phyloP scores from a whole-genome alignment of 1,140 invertebrate species.

The Microplitis demolitor region DNA sequence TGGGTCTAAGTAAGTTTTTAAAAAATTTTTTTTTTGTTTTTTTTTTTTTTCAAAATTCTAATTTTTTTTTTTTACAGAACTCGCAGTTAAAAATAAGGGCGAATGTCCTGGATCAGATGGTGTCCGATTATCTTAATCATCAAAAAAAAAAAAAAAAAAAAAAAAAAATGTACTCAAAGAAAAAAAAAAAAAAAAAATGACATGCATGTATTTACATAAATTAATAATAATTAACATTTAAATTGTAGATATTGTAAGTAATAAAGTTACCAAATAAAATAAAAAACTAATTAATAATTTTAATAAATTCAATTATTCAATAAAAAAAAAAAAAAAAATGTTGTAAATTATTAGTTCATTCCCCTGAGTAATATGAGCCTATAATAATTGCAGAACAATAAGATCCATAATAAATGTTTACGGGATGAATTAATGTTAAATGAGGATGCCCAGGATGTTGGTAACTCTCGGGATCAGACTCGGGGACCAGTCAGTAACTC shows the following conservation, averaged over 20 bases:
- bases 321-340: too few relatives aligned
- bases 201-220: too few relatives aligned
- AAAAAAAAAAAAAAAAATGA: background rate
- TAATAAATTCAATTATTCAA: too few relatives aligned
- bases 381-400: background rate
- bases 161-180: background rate
- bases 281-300: too few relatives aligned
- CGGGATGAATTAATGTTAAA: constrained; percentile 2
- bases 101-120: constrained; percentile 49
- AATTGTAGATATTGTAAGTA: too few relatives aligned
- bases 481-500: background rate
- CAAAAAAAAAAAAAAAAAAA: too few relatives aligned
- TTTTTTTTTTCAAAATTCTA: background rate
- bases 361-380: background rate
- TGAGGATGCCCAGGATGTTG: background rate
- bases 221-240: too few relatives aligned
- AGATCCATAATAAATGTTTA: constrained; percentile 15
- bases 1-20: constrained; percentile 47
- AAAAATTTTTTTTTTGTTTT: background rate
- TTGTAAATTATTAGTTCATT: background rate
- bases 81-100: constrained; percentile 47
- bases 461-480: background rate
- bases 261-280: too few relatives aligned
- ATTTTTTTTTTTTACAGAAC: constrained; percentile 41
- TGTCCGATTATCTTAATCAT: constrained; percentile 40